Base-by-base conservation (phyloP, 2,113 vertebrate species). In the Tachysurus fulvidraco region DNA sequence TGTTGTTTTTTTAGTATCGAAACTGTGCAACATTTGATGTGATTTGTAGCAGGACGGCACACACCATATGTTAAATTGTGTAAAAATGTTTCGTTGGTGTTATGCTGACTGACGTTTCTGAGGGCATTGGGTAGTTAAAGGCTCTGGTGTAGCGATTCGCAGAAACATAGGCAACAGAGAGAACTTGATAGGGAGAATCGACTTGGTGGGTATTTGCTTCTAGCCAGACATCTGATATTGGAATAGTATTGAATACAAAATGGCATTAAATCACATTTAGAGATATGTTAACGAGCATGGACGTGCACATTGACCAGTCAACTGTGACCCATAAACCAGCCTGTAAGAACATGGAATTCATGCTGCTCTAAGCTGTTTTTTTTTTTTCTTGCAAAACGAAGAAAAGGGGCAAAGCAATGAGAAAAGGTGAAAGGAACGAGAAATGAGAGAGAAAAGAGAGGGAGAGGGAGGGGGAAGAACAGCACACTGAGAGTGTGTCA, bases 401-500 rank as follows among this genome's bases (percentile, higher is more conserved):
- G 55, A 36, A 71, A 81, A 12, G 60, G 60, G 76, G n/a, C 50
- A 80, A 46, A 57, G 77, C 62, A 80, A 69, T 69, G 50, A n/a
- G n/a, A n/a, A n/a, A 80, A 81, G 50, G 76, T 80, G 62, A 69
- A 80, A 80, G 28, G 83, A 84, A 52, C 44, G 52, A 71, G 41
- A 25, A 64, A 65, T 28, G 36, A 60, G 36, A 16, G 19, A 79
- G 78, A 19, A 19, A 46, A 65, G 76, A 36, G 19, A 3, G 79
- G 50, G 36, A 83, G 78, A 25, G 17, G 50, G 71, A 76, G 80
- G 71, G 82, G 65, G 59, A 84, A 52, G 79, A 81, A 62, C 59
- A 78, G 85, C 69, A 78, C 65, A 83, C 65, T n/a, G 71, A 50
- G 79, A 41, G 28, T 82, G 59, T 89, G 85, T 85, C 86, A 60